These are phyloP conservation scores for Parnassius mnemosyne DNA, from an alignment of 2,888 invertebrate species.

Conservation along the genomic window DNA sequence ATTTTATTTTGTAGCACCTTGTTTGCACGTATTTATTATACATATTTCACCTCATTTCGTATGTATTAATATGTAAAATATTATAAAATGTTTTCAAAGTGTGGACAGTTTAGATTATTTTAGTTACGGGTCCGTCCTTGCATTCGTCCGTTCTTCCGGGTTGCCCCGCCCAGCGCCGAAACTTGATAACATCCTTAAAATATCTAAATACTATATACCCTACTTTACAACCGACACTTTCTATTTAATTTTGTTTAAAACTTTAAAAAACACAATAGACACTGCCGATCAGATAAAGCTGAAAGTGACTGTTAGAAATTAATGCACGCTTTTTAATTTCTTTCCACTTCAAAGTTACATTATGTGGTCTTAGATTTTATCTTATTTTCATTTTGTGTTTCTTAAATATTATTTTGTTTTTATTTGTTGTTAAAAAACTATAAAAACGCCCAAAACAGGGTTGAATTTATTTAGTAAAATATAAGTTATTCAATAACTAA, in stretches of 20 bases:
- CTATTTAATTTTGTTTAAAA: slow-evolving; percentile 48
- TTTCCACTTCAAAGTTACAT: slow-evolving; percentile 73
- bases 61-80: slow-evolving; percentile 19
- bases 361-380: slow-evolving; percentile 70
- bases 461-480: slow-evolving; percentile 13
- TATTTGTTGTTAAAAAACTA: slow-evolving; percentile 34
- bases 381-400: slow-evolving; percentile 58
- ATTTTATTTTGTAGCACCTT: neutral
- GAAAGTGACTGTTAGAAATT: slow-evolving; percentile 73
- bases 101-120: slow-evolving; percentile 62
- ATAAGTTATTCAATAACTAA: neutral
- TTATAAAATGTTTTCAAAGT: slow-evolving; percentile 57
- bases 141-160: slow-evolving; percentile 57
- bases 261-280: slow-evolving; percentile 58
- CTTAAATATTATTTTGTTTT: slow-evolving; percentile 57
- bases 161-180: slow-evolving; percentile 78
- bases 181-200: slow-evolving; percentile 55
- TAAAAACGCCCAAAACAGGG: neutral
- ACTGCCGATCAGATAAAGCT: slow-evolving; percentile 45
- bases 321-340: slow-evolving; percentile 76
- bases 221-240: slow-evolving; percentile 66
- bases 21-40: neutral
- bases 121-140: slow-evolving; percentile 60
- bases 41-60: slow-evolving; percentile 23
- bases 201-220: slow-evolving; percentile 52